Evolutionary conservation across 2,888 invertebrate species (phyloP).

Genomic region (Meteorus cinctellus): DNA sequence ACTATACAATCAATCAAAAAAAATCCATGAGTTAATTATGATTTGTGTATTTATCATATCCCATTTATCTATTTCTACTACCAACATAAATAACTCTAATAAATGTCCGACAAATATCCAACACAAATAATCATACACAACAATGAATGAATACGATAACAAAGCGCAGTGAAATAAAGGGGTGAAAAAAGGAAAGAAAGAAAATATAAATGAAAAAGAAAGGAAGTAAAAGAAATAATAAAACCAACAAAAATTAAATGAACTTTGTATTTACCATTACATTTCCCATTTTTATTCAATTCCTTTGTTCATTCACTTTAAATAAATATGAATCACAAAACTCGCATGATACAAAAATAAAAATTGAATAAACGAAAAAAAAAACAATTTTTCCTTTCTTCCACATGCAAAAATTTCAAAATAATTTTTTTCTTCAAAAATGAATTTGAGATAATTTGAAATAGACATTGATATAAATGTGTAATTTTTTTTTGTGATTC

Average conservation of each 20-base stretch:
- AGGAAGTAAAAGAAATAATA: no score
- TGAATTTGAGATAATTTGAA: neutral
- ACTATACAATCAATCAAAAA: no score
- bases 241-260: neutral
- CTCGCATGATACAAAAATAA: neutral
- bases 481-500: neutral
- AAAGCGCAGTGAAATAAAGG: no score
- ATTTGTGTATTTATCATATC: no score
- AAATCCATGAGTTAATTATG: no score
- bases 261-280: neutral
- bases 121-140: neutral
- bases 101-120: no score
- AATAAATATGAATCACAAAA: neutral
- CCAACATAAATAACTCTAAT: no score
- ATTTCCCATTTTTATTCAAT: neutral
- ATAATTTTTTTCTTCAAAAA: neutral
- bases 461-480: no score
- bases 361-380: neutral
- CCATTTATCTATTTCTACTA: no score
- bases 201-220: no score
- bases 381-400: neutral
- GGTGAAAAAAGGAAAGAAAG: no score
- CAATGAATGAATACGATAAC: neutral
- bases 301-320: neutral
- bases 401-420: neutral